Evolutionary conservation across 2,797 vertebrate genomes (phyloP).

Genomic region (Danio aesculapii): DNA sequence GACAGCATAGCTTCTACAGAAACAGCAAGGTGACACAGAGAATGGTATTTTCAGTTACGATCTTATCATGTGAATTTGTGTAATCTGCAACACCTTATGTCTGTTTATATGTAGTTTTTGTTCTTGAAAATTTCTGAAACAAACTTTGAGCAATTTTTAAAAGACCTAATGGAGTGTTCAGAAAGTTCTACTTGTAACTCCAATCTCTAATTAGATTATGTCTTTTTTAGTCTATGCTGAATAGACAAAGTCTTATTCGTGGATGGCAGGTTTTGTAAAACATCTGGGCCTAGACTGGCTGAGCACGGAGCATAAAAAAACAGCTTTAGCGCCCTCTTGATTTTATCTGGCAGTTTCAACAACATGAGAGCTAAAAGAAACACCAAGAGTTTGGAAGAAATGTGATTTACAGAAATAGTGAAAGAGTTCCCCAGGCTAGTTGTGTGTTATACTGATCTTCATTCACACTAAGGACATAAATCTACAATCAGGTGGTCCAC

Average conservation of each 20-base stretch:
- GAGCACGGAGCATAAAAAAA: constrained; percentile 9
- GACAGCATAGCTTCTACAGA: not conserved
- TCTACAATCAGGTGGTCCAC: constrained; percentile 29
- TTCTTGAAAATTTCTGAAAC: not conserved
- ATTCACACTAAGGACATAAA: constrained; percentile 32
- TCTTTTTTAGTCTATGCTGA: not conserved
- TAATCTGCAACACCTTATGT: not conserved
- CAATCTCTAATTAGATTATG: not conserved
- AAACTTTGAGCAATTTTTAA: not conserved
- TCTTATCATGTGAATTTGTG: not conserved
- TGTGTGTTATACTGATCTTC: not conserved
- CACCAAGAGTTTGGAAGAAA: constrained; percentile 5
- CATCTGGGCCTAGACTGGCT: not conserved
- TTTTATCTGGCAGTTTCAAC: constrained; percentile 1
- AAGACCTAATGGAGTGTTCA: not conserved
- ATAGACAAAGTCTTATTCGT: not conserved
- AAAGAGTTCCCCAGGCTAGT: not conserved
- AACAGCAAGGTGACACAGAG: not conserved
- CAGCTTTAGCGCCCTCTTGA: not conserved
- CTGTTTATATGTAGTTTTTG: not conserved
- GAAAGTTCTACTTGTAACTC: not conserved
- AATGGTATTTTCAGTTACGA: not conserved
- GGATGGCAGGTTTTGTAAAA: not conserved
- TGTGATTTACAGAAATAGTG: not conserved
- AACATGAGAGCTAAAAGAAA: constrained; percentile 13